A percentile compares a stretch with the other conserved stretches of the same genome.
Evolutionary conservation across 1,140 invertebrate genomes (phyloP).

Genomic region (Drosophila ananassae): DNA sequence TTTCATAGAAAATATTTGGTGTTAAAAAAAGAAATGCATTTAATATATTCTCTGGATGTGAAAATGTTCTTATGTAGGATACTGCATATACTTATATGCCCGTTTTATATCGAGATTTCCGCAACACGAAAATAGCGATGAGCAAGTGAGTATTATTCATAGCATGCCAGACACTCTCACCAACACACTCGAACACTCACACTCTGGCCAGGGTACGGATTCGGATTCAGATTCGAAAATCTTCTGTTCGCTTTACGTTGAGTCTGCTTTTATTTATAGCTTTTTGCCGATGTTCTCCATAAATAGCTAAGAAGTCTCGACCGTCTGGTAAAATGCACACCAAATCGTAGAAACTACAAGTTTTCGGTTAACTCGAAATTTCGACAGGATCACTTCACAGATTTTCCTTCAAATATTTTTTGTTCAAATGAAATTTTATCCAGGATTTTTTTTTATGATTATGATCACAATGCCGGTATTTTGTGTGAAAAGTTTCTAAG

Average conservation of each 20-base stretch:
- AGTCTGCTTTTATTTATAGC: slow-evolving; percentile 59
- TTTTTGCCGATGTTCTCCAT: slow-evolving; percentile 66
- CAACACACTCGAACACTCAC: slow-evolving; percentile 35
- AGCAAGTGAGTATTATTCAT: slow-evolving; percentile 76
- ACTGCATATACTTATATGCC: slow-evolving; percentile 4
- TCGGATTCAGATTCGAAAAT: slow-evolving; percentile 23
- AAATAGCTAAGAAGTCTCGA: slow-evolving; percentile 58
- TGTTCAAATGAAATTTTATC: slow-evolving; percentile 10
- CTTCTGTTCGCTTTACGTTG: slow-evolving; percentile 33
- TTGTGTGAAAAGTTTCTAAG: slow-evolving; percentile 16
- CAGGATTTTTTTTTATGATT: slow-evolving; percentile 19
- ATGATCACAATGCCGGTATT: slow-evolving; percentile 15
- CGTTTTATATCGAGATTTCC: slow-evolving; percentile 55
- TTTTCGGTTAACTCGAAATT: slow-evolving; percentile 29
- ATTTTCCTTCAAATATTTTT: slow-evolving; percentile 18
- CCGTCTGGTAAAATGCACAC: slow-evolving; percentile 27
- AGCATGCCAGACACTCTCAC: slow-evolving; percentile 37
- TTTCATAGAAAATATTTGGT: neutral
- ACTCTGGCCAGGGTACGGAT: slow-evolving; percentile 37
- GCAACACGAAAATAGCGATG: slow-evolving; percentile 77
- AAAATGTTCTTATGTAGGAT: slow-evolving; percentile 18
- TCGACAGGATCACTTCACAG: slow-evolving; percentile 24
- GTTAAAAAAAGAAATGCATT: neutral
- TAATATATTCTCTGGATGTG: neutral
- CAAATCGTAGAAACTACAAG: slow-evolving; percentile 23